Conservation (phyloP, 2,888 invertebrate genomes). For the Rhagonycha fulva region DNA sequence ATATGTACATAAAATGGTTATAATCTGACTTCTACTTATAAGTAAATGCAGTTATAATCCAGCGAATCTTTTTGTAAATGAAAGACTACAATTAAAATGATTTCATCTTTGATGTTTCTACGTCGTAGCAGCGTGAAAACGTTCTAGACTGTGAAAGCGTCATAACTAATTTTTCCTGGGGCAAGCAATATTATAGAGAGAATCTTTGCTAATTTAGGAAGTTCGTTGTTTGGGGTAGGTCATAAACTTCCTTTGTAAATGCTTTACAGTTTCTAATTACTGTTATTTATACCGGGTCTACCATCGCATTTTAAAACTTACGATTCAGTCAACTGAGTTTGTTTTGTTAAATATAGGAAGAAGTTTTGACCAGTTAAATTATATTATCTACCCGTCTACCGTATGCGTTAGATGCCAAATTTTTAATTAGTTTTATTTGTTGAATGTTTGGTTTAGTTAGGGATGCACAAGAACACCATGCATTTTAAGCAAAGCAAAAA, state of each 20-base stretch:
- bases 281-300: background rate
- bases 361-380: too few relatives aligned
- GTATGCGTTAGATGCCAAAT: too few relatives aligned
- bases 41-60: too few relatives aligned
- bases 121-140: background rate
- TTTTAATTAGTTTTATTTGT: too few relatives aligned
- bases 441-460: too few relatives aligned
- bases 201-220: background rate
- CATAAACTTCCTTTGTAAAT: background rate
- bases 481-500: too few relatives aligned
- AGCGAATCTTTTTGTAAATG: background rate
- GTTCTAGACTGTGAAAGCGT: background rate
- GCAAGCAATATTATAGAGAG: background rate
- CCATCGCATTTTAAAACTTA: background rate
- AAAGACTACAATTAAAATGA: background rate
- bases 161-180: background rate
- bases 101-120: background rate
- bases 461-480: too few relatives aligned
- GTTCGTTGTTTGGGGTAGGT: background rate
- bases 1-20: too few relatives aligned
- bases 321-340: too few relatives aligned
- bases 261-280: background rate
- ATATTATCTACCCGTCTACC: too few relatives aligned
- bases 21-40: too few relatives aligned
- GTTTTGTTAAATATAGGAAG: too few relatives aligned